These are phyloP conservation scores for Corythornis vintsioides DNA, from an alignment of 2,113 vertebrate genomes.

Conservation along the genomic window DNA sequence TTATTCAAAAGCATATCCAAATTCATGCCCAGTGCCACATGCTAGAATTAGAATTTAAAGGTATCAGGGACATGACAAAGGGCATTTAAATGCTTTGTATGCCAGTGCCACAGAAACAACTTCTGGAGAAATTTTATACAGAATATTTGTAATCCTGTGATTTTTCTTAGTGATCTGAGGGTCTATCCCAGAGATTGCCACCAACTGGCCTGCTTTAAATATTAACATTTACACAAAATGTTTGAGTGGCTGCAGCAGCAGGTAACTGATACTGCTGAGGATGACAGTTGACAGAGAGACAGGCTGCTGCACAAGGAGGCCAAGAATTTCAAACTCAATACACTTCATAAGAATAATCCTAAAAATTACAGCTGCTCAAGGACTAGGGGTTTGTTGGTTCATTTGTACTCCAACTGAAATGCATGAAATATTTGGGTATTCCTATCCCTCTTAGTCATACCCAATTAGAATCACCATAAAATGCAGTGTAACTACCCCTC, in stretches of 20 bases:
- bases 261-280: conserved; percentile 56
- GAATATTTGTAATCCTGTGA: neutral
- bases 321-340: conserved; percentile 52
- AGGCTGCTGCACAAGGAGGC: conserved; percentile 44
- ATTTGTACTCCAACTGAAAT: conserved; percentile 22
- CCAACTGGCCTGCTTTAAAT: conserved; percentile 28
- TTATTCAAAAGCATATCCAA: neutral
- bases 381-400: neutral
- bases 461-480: neutral
- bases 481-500: neutral
- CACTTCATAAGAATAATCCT: conserved; percentile 30
- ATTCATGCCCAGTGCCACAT: neutral
- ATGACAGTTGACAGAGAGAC: conserved; percentile 58
- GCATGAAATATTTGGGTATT: conserved; percentile 2
- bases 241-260: conserved; percentile 23
- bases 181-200: neutral
- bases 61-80: neutral
- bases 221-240: conserved; percentile 21
- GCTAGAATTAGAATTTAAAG: neutral
- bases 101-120: neutral
- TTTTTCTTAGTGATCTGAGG: neutral
- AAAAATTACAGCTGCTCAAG: conserved; percentile 29
- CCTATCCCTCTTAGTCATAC: neutral
- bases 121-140: neutral
- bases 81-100: neutral